Evolutionary conservation across 1,140 invertebrate genomes (phyloP).

Genomic region (Pteromalus puparum): DNA sequence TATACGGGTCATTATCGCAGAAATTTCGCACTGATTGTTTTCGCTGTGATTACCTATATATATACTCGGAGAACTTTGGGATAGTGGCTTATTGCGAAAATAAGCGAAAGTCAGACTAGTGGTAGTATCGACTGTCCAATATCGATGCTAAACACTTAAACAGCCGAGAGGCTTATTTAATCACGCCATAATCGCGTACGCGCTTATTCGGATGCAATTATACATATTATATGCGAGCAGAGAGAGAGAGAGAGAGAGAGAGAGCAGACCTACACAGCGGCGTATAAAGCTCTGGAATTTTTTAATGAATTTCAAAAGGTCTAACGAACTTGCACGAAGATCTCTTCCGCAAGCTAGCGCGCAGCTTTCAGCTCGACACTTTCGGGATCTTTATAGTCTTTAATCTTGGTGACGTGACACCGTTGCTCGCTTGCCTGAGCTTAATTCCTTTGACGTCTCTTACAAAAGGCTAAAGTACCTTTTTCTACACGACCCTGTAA

Average conservation of each 20-base stretch:
- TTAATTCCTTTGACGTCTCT: slow-evolving; percentile 24
- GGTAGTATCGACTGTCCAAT: too few species aligned
- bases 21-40: slow-evolving; percentile 29
- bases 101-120: too few species aligned
- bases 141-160: too few species aligned
- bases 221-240: too few species aligned
- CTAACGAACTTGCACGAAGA: slow-evolving; percentile 48
- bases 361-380: slow-evolving; percentile 30
- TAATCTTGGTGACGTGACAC: slow-evolving; percentile 24
- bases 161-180: too few species aligned
- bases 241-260: too few species aligned
- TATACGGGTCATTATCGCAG: not conserved
- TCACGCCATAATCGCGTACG: too few species aligned
- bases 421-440: not conserved
- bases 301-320: slow-evolving; percentile 55
- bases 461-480: slow-evolving; percentile 19
- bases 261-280: not conserved
- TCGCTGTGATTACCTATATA: not conserved
- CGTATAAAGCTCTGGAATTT: slow-evolving; percentile 6
- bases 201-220: too few species aligned
- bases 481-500: slow-evolving; percentile 13
- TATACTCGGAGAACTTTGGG: not conserved
- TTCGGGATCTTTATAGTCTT: slow-evolving; percentile 44
- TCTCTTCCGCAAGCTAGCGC: slow-evolving; percentile 28
- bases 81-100: too few species aligned